These are phyloP conservation scores for Rhabdophis nuchalis DNA, from an alignment of 2,797 vertebrate species.

Conservation along the genomic window DNA sequence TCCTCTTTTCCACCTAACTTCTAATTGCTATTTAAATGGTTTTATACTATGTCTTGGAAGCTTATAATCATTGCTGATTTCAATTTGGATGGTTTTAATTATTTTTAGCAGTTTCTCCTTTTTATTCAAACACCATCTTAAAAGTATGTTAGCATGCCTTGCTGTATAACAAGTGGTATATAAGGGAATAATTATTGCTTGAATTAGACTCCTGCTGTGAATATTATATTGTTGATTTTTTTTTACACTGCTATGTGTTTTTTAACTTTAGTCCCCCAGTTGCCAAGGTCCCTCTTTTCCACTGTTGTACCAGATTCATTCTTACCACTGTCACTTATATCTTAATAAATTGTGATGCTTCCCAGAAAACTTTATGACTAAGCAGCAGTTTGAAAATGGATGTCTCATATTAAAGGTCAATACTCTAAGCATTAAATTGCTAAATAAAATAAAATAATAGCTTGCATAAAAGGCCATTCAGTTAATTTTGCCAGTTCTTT, in stretches of 20 bases:
- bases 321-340: neutral
- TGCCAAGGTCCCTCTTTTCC: neutral
- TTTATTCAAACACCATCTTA: neutral
- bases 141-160: neutral
- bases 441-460: neutral
- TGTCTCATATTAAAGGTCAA: neutral
- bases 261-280: neutral
- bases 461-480: neutral
- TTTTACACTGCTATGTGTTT: neutral
- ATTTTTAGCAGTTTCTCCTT: neutral
- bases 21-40: neutral
- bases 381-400: neutral
- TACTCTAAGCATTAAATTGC: neutral
- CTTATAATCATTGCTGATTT: neutral
- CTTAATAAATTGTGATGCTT: neutral
- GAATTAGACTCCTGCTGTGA: neutral
- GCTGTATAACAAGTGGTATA: neutral
- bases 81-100: neutral
- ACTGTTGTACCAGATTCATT: neutral
- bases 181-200: neutral
- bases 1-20: neutral
- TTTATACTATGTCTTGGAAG: neutral
- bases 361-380: neutral
- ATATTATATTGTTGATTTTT: neutral
- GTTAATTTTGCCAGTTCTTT: neutral